A percentile compares a stretch with the other conserved stretches of the same genome.
phyloP scores from a whole-genome alignment of 2,113 vertebrate species.

The Cepphus grylle region DNA sequence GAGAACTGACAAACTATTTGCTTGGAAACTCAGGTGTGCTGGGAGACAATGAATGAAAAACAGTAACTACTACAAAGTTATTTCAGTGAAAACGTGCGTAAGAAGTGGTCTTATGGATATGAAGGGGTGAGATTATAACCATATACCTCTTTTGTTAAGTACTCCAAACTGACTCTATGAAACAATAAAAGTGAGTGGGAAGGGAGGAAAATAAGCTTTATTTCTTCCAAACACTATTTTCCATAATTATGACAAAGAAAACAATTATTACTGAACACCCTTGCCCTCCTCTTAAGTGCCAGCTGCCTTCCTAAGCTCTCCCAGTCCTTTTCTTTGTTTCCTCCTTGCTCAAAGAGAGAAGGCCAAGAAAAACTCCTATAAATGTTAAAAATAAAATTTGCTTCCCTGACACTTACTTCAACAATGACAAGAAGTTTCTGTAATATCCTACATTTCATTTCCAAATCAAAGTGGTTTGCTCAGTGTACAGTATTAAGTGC shows the following conservation, averaged over 20 bases:
- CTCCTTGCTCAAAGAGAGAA: background rate
- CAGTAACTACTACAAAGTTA: background rate
- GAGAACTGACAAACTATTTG: background rate
- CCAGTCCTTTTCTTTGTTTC: background rate
- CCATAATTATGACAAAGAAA: background rate
- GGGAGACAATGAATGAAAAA: background rate
- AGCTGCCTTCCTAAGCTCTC: background rate
- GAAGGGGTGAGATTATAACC: background rate
- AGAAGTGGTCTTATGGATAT: background rate
- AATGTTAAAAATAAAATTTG: background rate
- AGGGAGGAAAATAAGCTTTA: background rate
- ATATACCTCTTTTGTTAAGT: background rate
- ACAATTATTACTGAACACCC: background rate
- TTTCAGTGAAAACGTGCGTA: background rate
- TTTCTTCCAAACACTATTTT: background rate
- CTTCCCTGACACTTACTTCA: background rate
- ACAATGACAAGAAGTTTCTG: background rate
- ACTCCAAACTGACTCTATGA: background rate
- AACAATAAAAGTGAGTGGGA: background rate
- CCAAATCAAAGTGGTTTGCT: background rate
- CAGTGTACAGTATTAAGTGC: background rate
- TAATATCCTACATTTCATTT: background rate
- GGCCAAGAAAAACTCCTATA: background rate
- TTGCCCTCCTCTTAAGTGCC: background rate
- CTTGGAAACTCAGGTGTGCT: background rate